These are phyloP conservation scores for Orientallactaga bullata DNA, from an alignment of 2,113 vertebrate genomes.

Conservation along the genomic window DNA sequence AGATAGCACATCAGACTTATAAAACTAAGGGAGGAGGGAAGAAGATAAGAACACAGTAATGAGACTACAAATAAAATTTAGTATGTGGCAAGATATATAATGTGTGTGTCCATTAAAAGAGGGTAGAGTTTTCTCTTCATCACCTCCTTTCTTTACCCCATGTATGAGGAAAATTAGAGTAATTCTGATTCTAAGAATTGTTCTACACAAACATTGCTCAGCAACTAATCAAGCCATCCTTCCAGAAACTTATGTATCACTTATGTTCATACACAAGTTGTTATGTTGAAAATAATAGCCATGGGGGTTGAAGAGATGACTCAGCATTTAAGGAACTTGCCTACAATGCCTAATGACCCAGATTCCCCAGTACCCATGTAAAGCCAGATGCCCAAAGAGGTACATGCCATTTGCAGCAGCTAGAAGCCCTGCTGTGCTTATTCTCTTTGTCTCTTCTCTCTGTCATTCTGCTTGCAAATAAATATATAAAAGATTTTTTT, in stretches of 20 bases:
- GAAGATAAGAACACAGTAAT: slow-evolving; percentile 36
- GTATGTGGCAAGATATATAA: neutral
- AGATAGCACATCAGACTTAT: neutral
- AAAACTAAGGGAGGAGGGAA: neutral
- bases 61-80: slow-evolving; percentile 13
- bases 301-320: no score
- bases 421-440: no score
- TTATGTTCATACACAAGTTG: slow-evolving; percentile 13
- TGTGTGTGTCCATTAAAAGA: neutral
- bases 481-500: no score
- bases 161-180: neutral
- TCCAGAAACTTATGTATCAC: neutral
- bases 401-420: no score
- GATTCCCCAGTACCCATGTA: no score
- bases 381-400: no score
- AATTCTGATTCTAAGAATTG: slow-evolving; percentile 41
- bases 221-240: slow-evolving; percentile 15
- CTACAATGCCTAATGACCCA: no score
- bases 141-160: neutral
- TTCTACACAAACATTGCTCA: slow-evolving; percentile 50
- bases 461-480: no score
- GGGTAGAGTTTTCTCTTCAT: neutral
- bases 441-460: no score
- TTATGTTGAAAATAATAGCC: slow-evolving; percentile 53
- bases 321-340: no score